A percentile compares a stretch with the other conserved stretches of the same genome.
phyloP scores from a whole-genome alignment of 2,113 vertebrate genomes.

The Callionymus lyra region DNA sequence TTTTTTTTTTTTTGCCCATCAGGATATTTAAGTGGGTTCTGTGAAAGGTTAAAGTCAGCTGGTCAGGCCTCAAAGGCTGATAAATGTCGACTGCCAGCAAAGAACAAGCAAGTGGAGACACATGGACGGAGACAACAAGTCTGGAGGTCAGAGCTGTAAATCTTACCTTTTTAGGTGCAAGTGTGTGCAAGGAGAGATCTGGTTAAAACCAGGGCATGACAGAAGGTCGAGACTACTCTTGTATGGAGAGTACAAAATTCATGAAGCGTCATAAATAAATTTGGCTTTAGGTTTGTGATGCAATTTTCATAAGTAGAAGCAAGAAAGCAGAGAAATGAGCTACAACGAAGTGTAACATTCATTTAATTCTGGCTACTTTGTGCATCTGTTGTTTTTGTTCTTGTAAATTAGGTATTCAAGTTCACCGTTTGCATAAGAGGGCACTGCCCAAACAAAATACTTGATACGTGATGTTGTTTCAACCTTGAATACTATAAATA shows the following conservation, averaged over 20 bases:
- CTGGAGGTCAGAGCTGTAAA: slow-evolving; percentile 30
- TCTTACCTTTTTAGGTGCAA: slow-evolving; percentile 14
- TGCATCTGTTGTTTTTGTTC: too few species aligned
- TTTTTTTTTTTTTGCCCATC: slow-evolving; percentile 19
- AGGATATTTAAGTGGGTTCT: slow-evolving; percentile 31
- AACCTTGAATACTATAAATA: too few species aligned
- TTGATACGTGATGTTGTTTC: too few species aligned
- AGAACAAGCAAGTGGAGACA: slow-evolving; percentile 11
- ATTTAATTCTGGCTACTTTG: too few species aligned
- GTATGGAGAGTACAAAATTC: slow-evolving; percentile 1
- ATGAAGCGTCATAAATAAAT: too few species aligned
- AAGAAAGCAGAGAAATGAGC: too few species aligned
- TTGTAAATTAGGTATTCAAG: too few species aligned
- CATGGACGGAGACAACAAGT: slow-evolving; percentile 11
- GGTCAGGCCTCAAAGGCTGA: slow-evolving; percentile 28
- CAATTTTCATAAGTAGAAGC: too few species aligned
- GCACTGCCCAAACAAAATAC: too few species aligned
- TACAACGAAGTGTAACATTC: too few species aligned
- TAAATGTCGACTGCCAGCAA: slow-evolving; percentile 16
- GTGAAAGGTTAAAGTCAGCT: slow-evolving; percentile 26
- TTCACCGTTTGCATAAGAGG: too few species aligned
- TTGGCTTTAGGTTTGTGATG: neutral
- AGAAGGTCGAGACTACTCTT: neutral
- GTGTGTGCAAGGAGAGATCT: slow-evolving; percentile 1
- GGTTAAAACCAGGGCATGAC: slow-evolving; percentile 5